A percentile compares a stretch with the other conserved stretches of the same genome.
These are phyloP conservation scores for Tolypeutes matacus DNA, from an alignment of 2,797 vertebrate genomes.

Conservation along the genomic window DNA sequence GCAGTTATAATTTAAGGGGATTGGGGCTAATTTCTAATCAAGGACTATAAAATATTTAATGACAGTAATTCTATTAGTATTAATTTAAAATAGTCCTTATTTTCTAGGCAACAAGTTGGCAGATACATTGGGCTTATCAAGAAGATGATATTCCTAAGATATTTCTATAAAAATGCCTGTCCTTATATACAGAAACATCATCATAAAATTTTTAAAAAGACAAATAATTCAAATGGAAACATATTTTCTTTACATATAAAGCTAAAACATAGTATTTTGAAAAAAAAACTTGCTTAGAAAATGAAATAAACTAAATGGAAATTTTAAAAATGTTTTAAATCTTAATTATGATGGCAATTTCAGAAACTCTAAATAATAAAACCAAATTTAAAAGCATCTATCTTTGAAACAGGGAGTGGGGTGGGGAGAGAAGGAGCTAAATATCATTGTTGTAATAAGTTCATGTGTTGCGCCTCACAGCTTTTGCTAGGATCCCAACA, in stretches of 20 bases:
- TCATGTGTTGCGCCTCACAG: too few relatives aligned
- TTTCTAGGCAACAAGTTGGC: too few relatives aligned
- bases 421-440: too few relatives aligned
- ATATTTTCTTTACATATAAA: not conserved
- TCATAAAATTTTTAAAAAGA: slow-evolving; percentile 66
- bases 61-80: too few relatives aligned
- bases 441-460: too few relatives aligned
- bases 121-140: not conserved
- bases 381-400: not conserved
- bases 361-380: too few relatives aligned
- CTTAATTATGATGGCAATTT: too few relatives aligned
- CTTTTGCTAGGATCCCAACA: too few relatives aligned
- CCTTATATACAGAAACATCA: not conserved
- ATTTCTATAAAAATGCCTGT: not conserved
- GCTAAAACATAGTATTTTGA: not conserved
- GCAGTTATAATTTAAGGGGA: not conserved
- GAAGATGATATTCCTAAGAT: not conserved
- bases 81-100: too few relatives aligned
- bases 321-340: not conserved
- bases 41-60: not conserved
- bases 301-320: not conserved
- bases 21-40: not conserved
- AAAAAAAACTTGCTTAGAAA: not conserved
- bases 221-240: slow-evolving; percentile 24
- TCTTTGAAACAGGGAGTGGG: not conserved